Percentiles rank a stretch among this genome's conserved stretches.
Conservation (phyloP, 2,113 vertebrate genomes). For the Nothoprocta perdicaria region DNA sequence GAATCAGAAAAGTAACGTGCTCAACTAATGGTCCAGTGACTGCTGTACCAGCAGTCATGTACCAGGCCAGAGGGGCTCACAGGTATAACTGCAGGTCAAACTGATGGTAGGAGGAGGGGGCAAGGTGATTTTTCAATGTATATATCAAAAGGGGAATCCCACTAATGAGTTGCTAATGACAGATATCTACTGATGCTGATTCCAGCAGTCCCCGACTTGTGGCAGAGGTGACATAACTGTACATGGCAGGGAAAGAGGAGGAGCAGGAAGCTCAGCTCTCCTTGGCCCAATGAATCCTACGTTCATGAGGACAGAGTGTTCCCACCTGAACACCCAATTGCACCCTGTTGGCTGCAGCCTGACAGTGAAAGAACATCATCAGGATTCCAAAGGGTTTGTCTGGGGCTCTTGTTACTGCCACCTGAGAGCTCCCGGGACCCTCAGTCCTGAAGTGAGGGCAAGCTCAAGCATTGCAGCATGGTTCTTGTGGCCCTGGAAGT, state of each 20-base stretch:
- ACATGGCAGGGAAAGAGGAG: fast-evolving
- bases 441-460: fast-evolving
- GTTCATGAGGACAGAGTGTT: not conserved
- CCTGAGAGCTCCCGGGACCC: not conserved
- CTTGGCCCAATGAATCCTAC: not conserved
- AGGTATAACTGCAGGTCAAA: not conserved
- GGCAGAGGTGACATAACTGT: not conserved
- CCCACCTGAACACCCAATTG: not conserved
- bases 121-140: not conserved
- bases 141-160: not conserved
- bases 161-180: not conserved
- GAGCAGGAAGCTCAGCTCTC: not conserved
- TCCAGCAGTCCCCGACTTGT: not conserved
- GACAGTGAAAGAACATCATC: not conserved
- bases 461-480: fast-evolving
- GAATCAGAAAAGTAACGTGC: not conserved
- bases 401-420: not conserved
- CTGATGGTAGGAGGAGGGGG: not conserved
- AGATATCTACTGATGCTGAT: not conserved
- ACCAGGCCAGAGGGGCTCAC: not conserved
- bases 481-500: not conserved
- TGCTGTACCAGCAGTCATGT: not conserved
- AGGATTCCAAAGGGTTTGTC: not conserved
- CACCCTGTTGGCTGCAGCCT: not conserved
- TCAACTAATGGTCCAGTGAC: not conserved